Conservation (phyloP, 2,797 vertebrate genomes). For the Esox masquinongy region DNA sequence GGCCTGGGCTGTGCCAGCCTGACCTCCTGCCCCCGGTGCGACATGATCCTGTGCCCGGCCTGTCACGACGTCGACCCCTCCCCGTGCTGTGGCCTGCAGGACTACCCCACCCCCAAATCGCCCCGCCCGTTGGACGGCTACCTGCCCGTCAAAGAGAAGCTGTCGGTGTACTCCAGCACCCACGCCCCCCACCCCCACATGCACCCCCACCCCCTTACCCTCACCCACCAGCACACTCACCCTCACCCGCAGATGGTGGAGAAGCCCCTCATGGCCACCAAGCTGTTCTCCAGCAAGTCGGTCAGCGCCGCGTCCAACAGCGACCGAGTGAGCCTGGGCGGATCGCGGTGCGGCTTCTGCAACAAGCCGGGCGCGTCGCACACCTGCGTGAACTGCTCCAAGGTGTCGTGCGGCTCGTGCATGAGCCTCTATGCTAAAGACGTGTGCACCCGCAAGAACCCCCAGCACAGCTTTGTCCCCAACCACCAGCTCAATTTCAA, state of each 20-base stretch:
- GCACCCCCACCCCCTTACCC: constrained; percentile 70
- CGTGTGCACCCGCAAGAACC: constrained; percentile 91
- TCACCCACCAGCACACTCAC: constrained; percentile 72
- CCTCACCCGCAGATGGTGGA: constrained; percentile 76
- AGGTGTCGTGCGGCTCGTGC: constrained; percentile 94
- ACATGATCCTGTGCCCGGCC: constrained; percentile 84
- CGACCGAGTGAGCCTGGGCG: constrained; percentile 63
- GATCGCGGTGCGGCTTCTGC: constrained; percentile 91
- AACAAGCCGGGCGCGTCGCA: constrained; percentile 90
- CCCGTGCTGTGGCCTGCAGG: constrained; percentile 79
- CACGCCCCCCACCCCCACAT: constrained; percentile 70
- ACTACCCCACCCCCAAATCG: constrained; percentile 73
- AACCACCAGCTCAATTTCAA: constrained; percentile 97
- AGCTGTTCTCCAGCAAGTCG: constrained; percentile 77
- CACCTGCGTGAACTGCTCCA: constrained; percentile 98
- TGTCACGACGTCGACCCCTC: constrained; percentile 78
- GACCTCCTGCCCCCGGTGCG: constrained; percentile 83
- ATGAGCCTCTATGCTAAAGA: constrained; percentile 90
- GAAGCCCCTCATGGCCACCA: constrained; percentile 74
- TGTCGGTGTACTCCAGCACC: constrained; percentile 77
- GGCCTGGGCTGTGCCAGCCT: constrained; percentile 79
- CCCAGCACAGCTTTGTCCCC: constrained; percentile 92
- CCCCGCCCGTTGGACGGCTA: constrained; percentile 77
- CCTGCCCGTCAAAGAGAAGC: constrained; percentile 79
- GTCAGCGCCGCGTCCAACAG: constrained; percentile 65